Conservation (phyloP, 2,113 vertebrate genomes). For the Notothenia rossii region DNA sequence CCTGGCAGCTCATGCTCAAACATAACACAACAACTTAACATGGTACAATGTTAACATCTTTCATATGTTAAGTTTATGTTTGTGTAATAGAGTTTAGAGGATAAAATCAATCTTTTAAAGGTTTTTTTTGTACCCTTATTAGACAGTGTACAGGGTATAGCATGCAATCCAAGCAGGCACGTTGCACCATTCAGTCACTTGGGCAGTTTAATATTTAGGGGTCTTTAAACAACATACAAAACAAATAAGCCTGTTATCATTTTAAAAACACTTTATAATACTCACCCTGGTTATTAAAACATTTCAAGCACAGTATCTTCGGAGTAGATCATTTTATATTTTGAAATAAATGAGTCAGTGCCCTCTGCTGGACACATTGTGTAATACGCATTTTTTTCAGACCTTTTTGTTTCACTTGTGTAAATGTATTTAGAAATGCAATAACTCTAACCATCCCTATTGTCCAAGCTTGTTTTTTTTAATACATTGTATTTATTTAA, state of each 20-base stretch:
- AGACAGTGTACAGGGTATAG: not conserved
- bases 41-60: constrained; percentile 27
- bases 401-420: not conserved
- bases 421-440: too few relatives aligned
- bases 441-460: too few relatives aligned
- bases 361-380: constrained; percentile 20
- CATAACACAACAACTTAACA: constrained; percentile 39
- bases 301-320: not conserved
- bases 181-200: not conserved
- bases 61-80: constrained; percentile 10
- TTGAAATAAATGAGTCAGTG: not conserved
- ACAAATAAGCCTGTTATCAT: not conserved
- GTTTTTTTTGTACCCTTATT: not conserved
- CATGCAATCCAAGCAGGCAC: not conserved
- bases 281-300: too few relatives aligned
- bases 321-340: not conserved
- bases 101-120: not conserved
- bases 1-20: constrained; percentile 26
- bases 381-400: not conserved
- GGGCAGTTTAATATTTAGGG: not conserved
- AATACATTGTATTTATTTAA: too few relatives aligned
- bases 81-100: not conserved
- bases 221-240: not conserved
- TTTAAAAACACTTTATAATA: not conserved
- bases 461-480: too few relatives aligned